Conservation (phyloP, 1,140 invertebrate species). For the Sarcophaga bullata region DNA sequence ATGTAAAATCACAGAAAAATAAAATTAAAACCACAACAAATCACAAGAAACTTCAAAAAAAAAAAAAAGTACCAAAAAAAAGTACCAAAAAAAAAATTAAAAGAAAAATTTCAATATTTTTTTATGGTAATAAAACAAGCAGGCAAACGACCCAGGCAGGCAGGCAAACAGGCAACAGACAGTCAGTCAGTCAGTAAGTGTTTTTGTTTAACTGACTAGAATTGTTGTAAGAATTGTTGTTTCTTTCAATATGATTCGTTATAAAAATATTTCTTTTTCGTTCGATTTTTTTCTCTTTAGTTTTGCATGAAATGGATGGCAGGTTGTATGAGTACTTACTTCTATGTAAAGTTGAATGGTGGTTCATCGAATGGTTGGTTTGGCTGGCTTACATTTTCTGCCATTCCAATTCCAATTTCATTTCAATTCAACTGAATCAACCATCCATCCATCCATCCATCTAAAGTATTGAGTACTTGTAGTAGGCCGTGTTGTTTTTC, state of each 20-base stretch:
- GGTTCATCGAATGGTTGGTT: neutral
- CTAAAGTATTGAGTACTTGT: neutral
- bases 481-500: neutral
- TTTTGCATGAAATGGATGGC: conserved; percentile 23
- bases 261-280: neutral
- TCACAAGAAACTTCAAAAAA: neutral
- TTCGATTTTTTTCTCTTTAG: neutral
- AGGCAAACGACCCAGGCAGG: too few species aligned
- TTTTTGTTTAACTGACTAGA: too few species aligned
- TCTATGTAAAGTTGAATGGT: neutral
- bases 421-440: too few species aligned
- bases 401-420: too few species aligned
- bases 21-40: conserved; percentile 24
- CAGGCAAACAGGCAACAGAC: too few species aligned
- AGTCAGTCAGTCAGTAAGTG: too few species aligned
- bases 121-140: conserved; percentile 16
- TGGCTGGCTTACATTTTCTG: neutral
- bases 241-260: neutral
- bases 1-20: neutral
- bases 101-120: conserved; percentile 1
- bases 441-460: neutral
- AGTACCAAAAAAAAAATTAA: neutral
- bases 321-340: neutral
- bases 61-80: too few species aligned
- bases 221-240: neutral